A percentile compares a stretch with the other conserved stretches of the same genome.
These are phyloP conservation scores for Planococcus citri DNA, from an alignment of 1,140 invertebrate species.

Conservation along the genomic window DNA sequence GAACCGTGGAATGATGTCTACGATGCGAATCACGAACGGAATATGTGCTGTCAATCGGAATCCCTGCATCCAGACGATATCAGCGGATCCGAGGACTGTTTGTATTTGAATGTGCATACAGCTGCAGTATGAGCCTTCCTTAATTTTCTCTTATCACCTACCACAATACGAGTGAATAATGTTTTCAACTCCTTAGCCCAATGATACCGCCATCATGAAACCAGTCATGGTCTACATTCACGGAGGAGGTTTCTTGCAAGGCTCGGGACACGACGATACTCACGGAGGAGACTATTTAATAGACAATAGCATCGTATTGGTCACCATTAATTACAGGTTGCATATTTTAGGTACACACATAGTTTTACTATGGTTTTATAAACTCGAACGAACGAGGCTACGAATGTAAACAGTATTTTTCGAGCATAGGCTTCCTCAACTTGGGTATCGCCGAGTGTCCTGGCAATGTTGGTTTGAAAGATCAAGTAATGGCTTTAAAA, in stretches of 20 bases:
- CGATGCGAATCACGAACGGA: conserved; percentile 22
- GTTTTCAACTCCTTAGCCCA: neutral
- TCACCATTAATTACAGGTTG: conserved; percentile 67
- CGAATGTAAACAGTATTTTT: neutral
- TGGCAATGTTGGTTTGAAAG: conserved; percentile 64
- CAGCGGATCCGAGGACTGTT: conserved; percentile 26
- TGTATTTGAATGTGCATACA: conserved; percentile 25
- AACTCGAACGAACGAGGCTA: no score
- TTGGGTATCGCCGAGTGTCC: conserved; percentile 47
- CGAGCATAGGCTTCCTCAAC: conserved; percentile 35
- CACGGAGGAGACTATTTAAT: conserved; percentile 54
- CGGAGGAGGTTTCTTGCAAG: conserved; percentile 43
- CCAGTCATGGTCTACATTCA: conserved; percentile 53
- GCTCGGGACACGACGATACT: conserved; percentile 39
- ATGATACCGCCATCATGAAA: neutral
- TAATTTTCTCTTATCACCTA: no score
- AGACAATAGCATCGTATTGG: conserved; percentile 57
- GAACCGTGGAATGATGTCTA: conserved; percentile 22
- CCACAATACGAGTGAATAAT: neutral
- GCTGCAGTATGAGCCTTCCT: neutral
- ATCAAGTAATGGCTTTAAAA: conserved; percentile 54
- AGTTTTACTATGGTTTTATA: conserved; percentile 11
- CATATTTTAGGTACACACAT: conserved; percentile 38
- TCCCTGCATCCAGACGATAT: neutral
- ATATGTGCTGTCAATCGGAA: conserved; percentile 23